A percentile compares a stretch with the other conserved stretches of the same genome.
Conservation (phyloP, 1,140 invertebrate genomes). For the Latrodectus geometricus region DNA sequence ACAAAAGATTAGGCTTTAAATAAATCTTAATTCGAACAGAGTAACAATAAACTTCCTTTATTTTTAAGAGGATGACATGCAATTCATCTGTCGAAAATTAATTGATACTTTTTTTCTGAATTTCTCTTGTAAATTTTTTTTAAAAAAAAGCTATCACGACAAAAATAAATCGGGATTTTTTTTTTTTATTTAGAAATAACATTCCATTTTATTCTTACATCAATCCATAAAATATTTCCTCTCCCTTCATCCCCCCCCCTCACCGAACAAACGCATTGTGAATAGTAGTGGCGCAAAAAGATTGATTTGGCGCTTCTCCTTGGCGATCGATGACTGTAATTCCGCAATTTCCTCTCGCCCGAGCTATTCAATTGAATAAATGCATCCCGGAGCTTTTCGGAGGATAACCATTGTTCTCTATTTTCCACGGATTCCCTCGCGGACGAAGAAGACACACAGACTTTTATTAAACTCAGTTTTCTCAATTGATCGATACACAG, state of each 20-base stretch:
- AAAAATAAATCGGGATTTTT: too few species aligned
- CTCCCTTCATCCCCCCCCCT: not conserved
- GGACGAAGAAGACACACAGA: not conserved
- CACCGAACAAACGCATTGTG: not conserved
- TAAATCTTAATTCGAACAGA: too few species aligned
- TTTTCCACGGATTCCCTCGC: conserved; percentile 20
- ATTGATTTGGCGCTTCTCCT: conserved; percentile 52
- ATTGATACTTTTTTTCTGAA: too few species aligned
- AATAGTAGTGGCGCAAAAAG: conserved; percentile 30
- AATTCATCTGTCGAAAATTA: too few species aligned
- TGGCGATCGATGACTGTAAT: conserved; percentile 48
- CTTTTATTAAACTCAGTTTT: conserved; percentile 39
- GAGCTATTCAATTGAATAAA: conserved; percentile 50
- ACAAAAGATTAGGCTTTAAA: too few species aligned
- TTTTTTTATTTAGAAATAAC: not conserved
- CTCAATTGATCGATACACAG: conserved; percentile 20
- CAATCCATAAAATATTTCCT: not conserved
- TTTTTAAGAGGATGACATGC: too few species aligned
- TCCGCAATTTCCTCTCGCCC: conserved; percentile 41
- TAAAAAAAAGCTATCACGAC: too few species aligned
- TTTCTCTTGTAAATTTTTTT: too few species aligned
- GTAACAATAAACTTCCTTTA: too few species aligned
- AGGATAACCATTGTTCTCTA: conserved; percentile 32
- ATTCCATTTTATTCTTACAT: not conserved
- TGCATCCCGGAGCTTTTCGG: conserved; percentile 33